Base-by-base conservation (phyloP, 1,140 invertebrate species). In the Bradynema listronoti region DNA sequence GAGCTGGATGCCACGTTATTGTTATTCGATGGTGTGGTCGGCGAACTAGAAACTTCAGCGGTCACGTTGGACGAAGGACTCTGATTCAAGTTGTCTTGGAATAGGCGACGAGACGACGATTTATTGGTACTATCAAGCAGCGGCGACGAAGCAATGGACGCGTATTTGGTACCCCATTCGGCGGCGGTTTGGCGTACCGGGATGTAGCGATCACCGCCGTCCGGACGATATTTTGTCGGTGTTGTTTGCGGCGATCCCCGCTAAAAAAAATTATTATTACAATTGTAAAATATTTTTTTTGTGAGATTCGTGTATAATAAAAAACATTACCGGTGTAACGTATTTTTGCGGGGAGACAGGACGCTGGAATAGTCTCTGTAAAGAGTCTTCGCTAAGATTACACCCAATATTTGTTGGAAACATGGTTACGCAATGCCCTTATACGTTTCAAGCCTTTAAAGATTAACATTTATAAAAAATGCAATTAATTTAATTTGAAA, bases 191-290 rank as follows among this genome's bases (percentile, higher is more conserved):
- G 36, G 29, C 65, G 63, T n/a, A 67, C 29, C 4, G 65, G 65
- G 52, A 67, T 67, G 42, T 66, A 67, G 14, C 65, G 62, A 50
- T 67, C 65, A 24, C 75, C 72, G 14, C 70, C 70, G 59, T 72
- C 72, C 6, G 72, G 59, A 22, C 70, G 51, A 50, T 58, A 72
- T 32, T 74, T 72, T 2, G 70, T 72, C 24, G 70, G 70, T 14
- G 72, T 75, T 33, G 65, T 64, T 42, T 62, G 57, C 11, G 72
- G 69, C 9, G 72, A 75, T 39, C 72, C 66, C 6, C 60, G 66
- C 69, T 71, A 36, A 33, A 68, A 66, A 24, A 1, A 32, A 71
- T 5, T 32, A 32, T 30, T 56, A 24, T 47, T 22, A 22, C 25
- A 25, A 56, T 2, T 19, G 5, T 14, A n/a, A 24, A 53, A 33